These are phyloP conservation scores for Emydura subglobosa DNA, from an alignment of 2,113 vertebrate species.

Conservation along the genomic window DNA sequence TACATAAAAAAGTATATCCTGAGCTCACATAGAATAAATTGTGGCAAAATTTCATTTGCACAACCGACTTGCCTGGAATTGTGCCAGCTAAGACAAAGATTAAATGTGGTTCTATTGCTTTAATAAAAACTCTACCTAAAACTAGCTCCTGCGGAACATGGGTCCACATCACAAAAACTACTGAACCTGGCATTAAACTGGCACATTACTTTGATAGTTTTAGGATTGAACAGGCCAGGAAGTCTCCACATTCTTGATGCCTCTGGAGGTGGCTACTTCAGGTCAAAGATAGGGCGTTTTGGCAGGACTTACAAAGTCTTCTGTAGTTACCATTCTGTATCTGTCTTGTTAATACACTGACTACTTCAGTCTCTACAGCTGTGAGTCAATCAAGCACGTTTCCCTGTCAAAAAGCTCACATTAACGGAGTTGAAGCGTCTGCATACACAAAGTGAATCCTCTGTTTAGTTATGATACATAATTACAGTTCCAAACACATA, in stretches of 20 bases:
- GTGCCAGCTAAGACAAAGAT: neutral
- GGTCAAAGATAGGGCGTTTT: neutral
- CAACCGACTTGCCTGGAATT: neutral
- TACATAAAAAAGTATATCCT: neutral
- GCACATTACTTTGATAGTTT: neutral
- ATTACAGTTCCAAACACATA: too few species aligned
- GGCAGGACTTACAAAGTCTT: neutral
- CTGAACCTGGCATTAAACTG: neutral
- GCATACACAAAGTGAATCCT: rapidly evolving
- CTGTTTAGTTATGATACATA: neutral
- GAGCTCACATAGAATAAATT: conserved; percentile 16
- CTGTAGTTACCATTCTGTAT: neutral
- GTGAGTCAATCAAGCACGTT: neutral
- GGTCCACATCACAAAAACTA: neutral
- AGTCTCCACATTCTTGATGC: neutral
- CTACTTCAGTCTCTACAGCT: neutral
- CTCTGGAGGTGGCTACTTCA: neutral
- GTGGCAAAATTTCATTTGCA: conserved; percentile 53
- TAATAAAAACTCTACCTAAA: neutral
- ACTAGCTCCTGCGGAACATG: neutral
- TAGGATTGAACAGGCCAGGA: neutral
- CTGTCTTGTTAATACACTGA: neutral
- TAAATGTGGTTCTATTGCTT: neutral
- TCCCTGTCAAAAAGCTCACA: neutral
- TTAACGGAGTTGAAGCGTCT: neutral